These are phyloP conservation scores for Pristionchus mayeri DNA, from an alignment of 2,888 invertebrate genomes.

Conservation along the genomic window DNA sequence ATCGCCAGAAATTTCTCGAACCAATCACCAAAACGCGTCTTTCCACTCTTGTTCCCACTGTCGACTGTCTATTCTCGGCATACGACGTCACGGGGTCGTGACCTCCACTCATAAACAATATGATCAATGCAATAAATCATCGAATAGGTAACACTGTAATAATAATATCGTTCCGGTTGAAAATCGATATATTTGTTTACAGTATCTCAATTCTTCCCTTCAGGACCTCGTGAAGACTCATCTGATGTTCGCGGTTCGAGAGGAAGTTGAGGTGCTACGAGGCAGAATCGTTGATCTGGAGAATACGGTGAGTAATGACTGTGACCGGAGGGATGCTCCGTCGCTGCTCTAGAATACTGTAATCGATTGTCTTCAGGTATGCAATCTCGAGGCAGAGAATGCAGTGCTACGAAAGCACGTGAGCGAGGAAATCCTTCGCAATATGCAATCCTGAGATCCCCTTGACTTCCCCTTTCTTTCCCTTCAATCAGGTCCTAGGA, in stretches of 20 bases:
- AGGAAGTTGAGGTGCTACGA: slow-evolving; percentile 53
- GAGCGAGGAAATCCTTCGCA: slow-evolving; percentile 85
- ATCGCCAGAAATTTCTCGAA: background rate
- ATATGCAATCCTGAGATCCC: background rate
- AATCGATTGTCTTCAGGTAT: slow-evolving; percentile 45
- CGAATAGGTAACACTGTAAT: background rate
- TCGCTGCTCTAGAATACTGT: background rate
- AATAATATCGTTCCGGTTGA: background rate
- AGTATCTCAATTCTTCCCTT: background rate
- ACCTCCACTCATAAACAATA: background rate
- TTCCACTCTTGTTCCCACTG: background rate
- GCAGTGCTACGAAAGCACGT: slow-evolving; percentile 89
- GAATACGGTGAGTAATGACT: slow-evolving; percentile 47
- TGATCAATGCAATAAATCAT: slow-evolving; percentile 15
- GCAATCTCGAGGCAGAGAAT: slow-evolving; percentile 89
- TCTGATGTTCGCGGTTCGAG: slow-evolving; percentile 55
- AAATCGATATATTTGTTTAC: background rate
- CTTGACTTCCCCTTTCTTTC: background rate
- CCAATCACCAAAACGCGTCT: background rate
- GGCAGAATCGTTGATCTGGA: slow-evolving; percentile 52
- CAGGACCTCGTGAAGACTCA: slow-evolving; percentile 56
- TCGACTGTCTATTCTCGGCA: no score
- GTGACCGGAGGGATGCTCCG: background rate
- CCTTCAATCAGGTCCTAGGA: slow-evolving; percentile 24
- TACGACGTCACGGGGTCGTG: background rate